Base-by-base conservation (phyloP, 2,113 vertebrate species). In the Apodemus sylvaticus region DNA sequence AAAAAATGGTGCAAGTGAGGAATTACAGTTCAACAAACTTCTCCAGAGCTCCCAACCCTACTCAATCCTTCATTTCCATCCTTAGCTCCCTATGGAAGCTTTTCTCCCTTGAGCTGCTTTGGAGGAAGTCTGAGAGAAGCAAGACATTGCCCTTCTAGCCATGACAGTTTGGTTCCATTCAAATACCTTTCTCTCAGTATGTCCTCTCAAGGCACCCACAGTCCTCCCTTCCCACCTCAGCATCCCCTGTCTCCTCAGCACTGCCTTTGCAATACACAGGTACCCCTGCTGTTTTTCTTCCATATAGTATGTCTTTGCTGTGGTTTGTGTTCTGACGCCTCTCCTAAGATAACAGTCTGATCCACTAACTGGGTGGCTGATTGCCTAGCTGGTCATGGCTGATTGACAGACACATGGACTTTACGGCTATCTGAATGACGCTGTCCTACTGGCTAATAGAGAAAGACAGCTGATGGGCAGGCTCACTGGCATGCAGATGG, bases 341-440 rank as follows among this genome's bases (percentile, higher is more conserved):
- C 45, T 88, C 45, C 60, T 73, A 90, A 97, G 94, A 94, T 74
- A 95, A 92, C 58, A 51, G 42, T 83, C 73, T 60, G 51, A 93
- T 76, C 36, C 4, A 58, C 68, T 89, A 71, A 91, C 81, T 78
- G 45, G 45, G 45, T 91, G 62, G 64, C 13, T 95, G 64, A 89
- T 70, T 91, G 31, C 36, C 78, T 79, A 66, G 39, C 51, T 86
- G 64, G 34, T 66, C 83, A 89, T 62, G 53, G 42, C 74, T 93
- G 55, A 36, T 58, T 93, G 94, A 82, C 42, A 96, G 42, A 86
- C 73, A 92, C 62, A 89, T 42, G 22, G 13, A 66, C 53, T 92
- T 31, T 86, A 79, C 91, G 39, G 11, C 17, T 96, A 31, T 70
- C 93, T 94, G 88, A 86, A 1, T 95, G 70, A 83, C 51, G 94